Conservation (phyloP, 2,888 invertebrate genomes). For the Nezara viridula region DNA sequence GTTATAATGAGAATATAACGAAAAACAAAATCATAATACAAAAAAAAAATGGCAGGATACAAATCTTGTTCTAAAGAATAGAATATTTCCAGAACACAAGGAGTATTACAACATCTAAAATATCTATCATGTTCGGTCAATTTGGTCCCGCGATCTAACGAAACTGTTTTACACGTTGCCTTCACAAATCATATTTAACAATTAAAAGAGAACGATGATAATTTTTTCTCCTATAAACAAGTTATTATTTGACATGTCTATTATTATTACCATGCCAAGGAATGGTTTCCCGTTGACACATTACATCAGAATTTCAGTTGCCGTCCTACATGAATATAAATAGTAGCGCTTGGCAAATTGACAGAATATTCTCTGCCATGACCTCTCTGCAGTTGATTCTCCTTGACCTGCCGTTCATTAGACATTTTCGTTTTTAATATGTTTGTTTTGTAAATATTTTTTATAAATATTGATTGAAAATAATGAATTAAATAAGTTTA, state of each 20-base stretch:
- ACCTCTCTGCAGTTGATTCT: not conserved
- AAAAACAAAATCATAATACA: no score
- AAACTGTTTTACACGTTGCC: no score
- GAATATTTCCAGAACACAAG: no score
- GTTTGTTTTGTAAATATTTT: conserved; percentile 1
- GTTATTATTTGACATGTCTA: not conserved
- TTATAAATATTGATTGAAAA: not conserved
- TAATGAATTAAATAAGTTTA: not conserved
- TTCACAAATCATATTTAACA: no score
- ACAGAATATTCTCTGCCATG: conserved; percentile 4
- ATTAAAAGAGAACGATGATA: no score
- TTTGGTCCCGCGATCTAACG: no score
- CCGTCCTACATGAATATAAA: not conserved
- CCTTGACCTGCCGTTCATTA: not conserved
- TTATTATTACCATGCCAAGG: not conserved
- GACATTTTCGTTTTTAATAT: not conserved
- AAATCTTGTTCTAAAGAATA: no score
- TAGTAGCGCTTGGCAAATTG: not conserved
- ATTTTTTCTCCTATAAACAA: no score
- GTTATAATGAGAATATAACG: no score
- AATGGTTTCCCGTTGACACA: not conserved
- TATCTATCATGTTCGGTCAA: no score
- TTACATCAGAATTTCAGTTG: not conserved
- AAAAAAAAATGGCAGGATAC: no score
- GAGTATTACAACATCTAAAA: no score